A percentile compares a stretch with the other conserved stretches of the same genome.
phyloP scores from a whole-genome alignment of 2,888 invertebrate species.

The Cataglyphis cursor region DNA sequence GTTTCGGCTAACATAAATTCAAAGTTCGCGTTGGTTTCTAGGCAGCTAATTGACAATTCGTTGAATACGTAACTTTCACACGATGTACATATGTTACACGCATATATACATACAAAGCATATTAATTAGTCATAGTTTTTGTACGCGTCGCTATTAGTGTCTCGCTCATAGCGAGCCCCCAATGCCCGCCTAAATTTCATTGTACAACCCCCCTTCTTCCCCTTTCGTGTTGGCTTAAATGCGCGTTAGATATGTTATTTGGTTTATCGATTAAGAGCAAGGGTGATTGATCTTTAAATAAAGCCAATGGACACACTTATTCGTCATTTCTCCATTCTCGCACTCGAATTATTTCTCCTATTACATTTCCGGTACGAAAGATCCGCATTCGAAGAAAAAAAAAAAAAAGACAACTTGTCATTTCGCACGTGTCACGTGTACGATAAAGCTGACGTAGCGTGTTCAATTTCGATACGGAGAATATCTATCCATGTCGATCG shows the following conservation, averaged over 20 bases:
- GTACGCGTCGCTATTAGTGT: slow-evolving; percentile 81
- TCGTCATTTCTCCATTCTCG: slow-evolving; percentile 34
- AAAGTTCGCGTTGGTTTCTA: slow-evolving; percentile 28
- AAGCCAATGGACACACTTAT: slow-evolving; percentile 78
- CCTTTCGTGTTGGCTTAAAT: slow-evolving; percentile 80
- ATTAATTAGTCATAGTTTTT: slow-evolving; percentile 84
- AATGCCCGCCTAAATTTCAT: slow-evolving; percentile 81
- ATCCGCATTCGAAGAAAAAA: background rate
- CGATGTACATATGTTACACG: slow-evolving; percentile 79
- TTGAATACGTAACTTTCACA: slow-evolving; percentile 83
- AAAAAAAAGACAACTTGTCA: too few relatives aligned
- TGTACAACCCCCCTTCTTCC: slow-evolving; percentile 76
- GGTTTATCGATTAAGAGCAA: slow-evolving; percentile 79
- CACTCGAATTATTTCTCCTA: slow-evolving; percentile 5
- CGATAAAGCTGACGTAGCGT: background rate
- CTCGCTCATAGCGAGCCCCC: slow-evolving; percentile 76
- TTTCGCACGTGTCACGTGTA: background rate
- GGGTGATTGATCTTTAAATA: slow-evolving; percentile 82
- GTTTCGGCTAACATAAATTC: slow-evolving; percentile 9
- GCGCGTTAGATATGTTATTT: slow-evolving; percentile 80
- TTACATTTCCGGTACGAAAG: background rate
- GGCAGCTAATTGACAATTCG: slow-evolving; percentile 67
- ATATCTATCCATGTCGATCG: background rate
- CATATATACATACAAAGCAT: slow-evolving; percentile 70
- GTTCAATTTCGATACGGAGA: background rate